These are phyloP conservation scores for Hydrochoerus hydrochaeris DNA, from an alignment of 2,113 vertebrate species.

Conservation along the genomic window DNA sequence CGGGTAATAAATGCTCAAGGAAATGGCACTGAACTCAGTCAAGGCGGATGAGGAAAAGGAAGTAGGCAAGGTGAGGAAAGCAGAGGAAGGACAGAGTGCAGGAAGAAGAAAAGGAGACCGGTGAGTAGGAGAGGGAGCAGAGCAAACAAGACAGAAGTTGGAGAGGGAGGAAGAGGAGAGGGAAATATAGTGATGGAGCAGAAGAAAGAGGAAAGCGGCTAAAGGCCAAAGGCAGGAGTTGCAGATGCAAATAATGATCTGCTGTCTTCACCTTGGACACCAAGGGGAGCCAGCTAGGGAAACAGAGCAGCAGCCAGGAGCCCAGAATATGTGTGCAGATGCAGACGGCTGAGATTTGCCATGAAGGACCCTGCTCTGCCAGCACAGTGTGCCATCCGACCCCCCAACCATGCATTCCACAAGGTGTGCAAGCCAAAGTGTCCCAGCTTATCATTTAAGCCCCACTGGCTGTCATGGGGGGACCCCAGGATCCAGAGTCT, in stretches of 20 bases:
- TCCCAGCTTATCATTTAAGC: not conserved
- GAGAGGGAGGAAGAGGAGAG: too few species aligned
- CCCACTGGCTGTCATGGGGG: not conserved
- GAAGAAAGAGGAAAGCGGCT: too few species aligned
- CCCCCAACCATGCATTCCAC: not conserved
- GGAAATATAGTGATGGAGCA: not conserved
- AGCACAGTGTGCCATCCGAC: fast-evolving
- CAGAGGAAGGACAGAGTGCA: fast-evolving
- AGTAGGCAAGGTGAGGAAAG: not conserved
- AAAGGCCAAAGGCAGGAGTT: not conserved
- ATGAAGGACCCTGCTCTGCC: not conserved
- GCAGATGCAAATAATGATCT: not conserved
- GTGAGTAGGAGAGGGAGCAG: too few species aligned
- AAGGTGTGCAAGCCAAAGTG: fast-evolving
- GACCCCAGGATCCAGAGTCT: too few species aligned
- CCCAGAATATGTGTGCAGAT: not conserved
- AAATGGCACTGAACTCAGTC: not conserved
- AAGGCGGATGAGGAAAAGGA: not conserved
- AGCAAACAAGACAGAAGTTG: not conserved
- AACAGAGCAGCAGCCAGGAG: not conserved
- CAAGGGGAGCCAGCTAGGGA: not conserved
- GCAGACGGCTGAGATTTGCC: not conserved
- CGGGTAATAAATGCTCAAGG: not conserved
- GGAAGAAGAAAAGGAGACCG: not conserved
- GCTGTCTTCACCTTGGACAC: not conserved